Percentiles rank a stretch among this genome's conserved stretches.
Conservation (phyloP, 2,888 invertebrate genomes). For the Hypena proboscidalis region DNA sequence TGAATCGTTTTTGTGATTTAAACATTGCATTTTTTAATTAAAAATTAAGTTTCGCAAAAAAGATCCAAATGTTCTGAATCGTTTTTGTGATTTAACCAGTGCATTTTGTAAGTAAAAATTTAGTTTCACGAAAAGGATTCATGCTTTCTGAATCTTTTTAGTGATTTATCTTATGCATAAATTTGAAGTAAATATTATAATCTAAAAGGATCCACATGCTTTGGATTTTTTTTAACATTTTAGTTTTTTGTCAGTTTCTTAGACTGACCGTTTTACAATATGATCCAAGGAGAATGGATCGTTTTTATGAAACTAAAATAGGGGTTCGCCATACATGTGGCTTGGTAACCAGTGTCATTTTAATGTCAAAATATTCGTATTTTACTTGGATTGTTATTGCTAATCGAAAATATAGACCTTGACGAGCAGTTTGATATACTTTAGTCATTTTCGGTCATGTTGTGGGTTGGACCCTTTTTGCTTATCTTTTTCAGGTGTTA, state of each 20-base stretch:
- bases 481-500: no score
- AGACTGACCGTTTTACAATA: conserved; percentile 10
- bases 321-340: conserved; percentile 8
- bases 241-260: conserved; percentile 4
- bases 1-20: not conserved
- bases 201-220: conserved; percentile 1
- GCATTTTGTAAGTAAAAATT: not conserved
- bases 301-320: conserved; percentile 12
- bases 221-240: conserved; percentile 3
- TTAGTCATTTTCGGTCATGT: conserved; percentile 2
- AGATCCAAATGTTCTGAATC: not conserved
- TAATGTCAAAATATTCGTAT: conserved; percentile 5
- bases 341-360: conserved; percentile 7
- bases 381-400: conserved; percentile 10
- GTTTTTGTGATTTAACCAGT: not conserved
- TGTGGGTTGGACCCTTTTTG: not conserved
- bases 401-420: conserved; percentile 10
- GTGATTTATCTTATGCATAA: conserved; percentile 1
- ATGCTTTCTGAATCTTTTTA: conserved; percentile 2
- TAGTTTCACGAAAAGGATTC: conserved; percentile 2
- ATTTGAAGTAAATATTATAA: conserved; percentile 4
- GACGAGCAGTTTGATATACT: conserved; percentile 1
- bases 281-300: conserved; percentile 12
- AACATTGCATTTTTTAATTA: not conserved
- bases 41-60: not conserved